phyloP scores from a whole-genome alignment of 2,797 vertebrate genomes.

The Morelia viridis region DNA sequence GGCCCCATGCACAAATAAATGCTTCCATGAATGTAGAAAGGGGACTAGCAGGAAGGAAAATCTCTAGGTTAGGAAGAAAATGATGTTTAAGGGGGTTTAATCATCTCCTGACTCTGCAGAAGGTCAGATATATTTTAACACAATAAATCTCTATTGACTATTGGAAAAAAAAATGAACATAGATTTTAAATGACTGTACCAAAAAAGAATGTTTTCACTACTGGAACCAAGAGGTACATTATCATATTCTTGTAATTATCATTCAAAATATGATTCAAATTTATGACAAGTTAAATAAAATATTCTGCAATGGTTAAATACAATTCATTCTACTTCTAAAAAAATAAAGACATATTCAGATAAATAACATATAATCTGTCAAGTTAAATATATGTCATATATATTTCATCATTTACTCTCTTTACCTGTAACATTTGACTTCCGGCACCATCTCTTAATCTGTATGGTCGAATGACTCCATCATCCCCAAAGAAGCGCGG shows the following conservation, averaged over 20 bases:
- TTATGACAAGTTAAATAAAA: slow-evolving; percentile 37
- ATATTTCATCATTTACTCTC: slow-evolving; percentile 47
- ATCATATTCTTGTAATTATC: background rate
- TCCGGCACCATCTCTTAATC: slow-evolving; percentile 88
- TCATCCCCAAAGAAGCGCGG: slow-evolving; percentile 95
- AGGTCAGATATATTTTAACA: background rate
- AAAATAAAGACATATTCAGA: slow-evolving; percentile 33
- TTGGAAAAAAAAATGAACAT: background rate
- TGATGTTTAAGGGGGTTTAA: background rate
- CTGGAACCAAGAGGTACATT: background rate
- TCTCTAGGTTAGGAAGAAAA: background rate
- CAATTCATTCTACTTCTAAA: slow-evolving; percentile 35
- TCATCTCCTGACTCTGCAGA: background rate
- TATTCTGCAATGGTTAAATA: slow-evolving; percentile 24
- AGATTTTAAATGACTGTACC: background rate
- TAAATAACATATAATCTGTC: slow-evolving; percentile 1
- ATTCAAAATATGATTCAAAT: slow-evolving; percentile 22
- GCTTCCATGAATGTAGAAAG: background rate
- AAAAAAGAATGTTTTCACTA: background rate
- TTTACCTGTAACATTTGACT: slow-evolving; percentile 97
- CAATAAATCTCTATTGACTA: background rate
- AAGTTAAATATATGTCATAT: background rate
- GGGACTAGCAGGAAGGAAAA: background rate
- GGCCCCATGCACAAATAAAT: background rate
- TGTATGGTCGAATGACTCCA: slow-evolving; percentile 95